Evolutionary conservation across 2,113 vertebrate species (phyloP), one percentile per base, ranked within the genome.

Genomic region (Telmatochromis sp.): DNA sequence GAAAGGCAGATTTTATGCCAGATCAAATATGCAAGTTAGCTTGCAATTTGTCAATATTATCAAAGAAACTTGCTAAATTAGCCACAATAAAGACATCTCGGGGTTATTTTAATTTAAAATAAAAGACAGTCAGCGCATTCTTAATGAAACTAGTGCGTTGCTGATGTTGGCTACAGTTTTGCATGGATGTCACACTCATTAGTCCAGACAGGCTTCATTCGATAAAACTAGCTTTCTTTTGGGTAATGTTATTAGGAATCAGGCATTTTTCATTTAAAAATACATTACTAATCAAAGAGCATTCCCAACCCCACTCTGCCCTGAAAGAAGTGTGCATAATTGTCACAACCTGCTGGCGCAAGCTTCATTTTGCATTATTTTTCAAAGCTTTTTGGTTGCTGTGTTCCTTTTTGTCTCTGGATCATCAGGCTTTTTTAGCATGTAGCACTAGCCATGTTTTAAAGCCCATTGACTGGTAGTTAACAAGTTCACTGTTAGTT

Each of bases 51-150:
- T 47, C 23, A 17, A 47, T 47, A 45, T 75, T 75, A 17, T 45
- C 14, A 17, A 17, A 0, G 5, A 75, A 28, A 0, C 40, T 28
- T 47, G 15, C 23, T 75, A 47, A 75, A 9, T 71, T 71, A 71
- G n/a, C n/a, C 65, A 42, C 35, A 42, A 28, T 75, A 75, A 75
- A 47, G 4, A 45, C n/a, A 45, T 26, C 21, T 4, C 5, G 23
- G 65, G 37, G 13, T 73, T 26, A 26, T 73, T 73, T 45, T 45
- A 73, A 15, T 73, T 65, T 13, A 65, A 37, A 42, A 73, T 42
- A 23, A 42, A 42, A 45, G 21, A 3, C 8, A 71, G 37, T 71
- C n/a, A 23, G 37, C 7, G 0, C 0, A 1, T 10, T 9, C 2
- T 71, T 42, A 6, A 14, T 73, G 68, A 73, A 73, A 3, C 21